A percentile compares a stretch with the other conserved stretches of the same genome.
Conservation (phyloP, 2,113 vertebrate species). For the Limnothrissa miodon region DNA sequence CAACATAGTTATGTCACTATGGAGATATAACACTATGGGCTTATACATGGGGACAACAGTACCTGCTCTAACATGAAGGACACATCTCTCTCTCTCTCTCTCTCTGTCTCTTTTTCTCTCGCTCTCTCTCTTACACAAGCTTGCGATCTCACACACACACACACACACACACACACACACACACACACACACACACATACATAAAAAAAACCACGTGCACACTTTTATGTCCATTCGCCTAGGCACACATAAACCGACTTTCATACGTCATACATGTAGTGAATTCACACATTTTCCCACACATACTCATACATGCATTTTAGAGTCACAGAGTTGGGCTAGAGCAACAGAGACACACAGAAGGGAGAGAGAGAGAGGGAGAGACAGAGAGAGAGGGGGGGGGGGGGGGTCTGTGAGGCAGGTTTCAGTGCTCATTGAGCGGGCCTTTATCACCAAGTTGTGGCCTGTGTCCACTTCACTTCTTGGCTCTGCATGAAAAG, state of each 20-base stretch:
- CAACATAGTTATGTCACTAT: conserved; percentile 2
- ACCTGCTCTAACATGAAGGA: background rate
- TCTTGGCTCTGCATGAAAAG: conserved; percentile 17
- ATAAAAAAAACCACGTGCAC: background rate
- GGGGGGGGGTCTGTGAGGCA: background rate
- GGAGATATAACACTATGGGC: background rate
- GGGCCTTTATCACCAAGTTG: background rate
- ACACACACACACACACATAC: background rate
- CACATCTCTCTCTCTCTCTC: background rate
- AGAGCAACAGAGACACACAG: background rate
- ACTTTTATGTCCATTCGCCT: background rate
- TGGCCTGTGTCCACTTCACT: conserved; percentile 13
- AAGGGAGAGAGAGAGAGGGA: background rate
- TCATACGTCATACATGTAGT: background rate
- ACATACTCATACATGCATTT: background rate
- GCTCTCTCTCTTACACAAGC: background rate
- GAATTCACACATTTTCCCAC: background rate
- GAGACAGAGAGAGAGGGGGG: background rate
- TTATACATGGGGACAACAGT: background rate
- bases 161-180: background rate
- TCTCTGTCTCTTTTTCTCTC: background rate
- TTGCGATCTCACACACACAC: background rate
- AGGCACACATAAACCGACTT: background rate
- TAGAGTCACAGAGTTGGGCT: background rate
- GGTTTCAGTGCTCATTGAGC: conserved; percentile 13